A percentile compares a stretch with the other conserved stretches of the same genome.
Evolutionary conservation across 2,888 invertebrate species (phyloP).

Genomic region (Polietes domitor): DNA sequence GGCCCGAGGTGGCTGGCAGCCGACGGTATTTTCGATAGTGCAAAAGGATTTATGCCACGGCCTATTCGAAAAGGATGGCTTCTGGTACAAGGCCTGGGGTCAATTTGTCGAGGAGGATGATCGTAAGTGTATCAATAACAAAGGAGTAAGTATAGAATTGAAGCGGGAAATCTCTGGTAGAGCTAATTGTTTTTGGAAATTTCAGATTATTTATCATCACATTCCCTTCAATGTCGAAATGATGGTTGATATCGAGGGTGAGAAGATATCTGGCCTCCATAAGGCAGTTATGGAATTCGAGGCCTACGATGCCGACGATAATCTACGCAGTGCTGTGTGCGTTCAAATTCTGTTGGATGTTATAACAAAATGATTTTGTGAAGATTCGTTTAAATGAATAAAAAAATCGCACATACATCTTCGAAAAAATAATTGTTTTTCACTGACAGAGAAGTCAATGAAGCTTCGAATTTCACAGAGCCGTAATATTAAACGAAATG

Average conservation of each 20-base stretch:
- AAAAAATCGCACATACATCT: no score
- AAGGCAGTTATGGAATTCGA: constrained; percentile 48
- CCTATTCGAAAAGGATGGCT: constrained; percentile 26
- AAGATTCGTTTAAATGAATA: no score
- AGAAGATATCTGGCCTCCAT: constrained; percentile 46
- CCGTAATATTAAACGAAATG: no score
- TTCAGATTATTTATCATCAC: constrained; percentile 56
- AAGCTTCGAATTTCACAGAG: no score
- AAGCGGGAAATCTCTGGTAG: background rate
- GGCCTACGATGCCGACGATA: background rate
- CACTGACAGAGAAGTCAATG: no score
- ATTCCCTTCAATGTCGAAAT: constrained; percentile 44
- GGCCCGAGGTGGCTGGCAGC: constrained; percentile 54
- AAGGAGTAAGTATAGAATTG: constrained; percentile 47
- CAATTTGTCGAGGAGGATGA: constrained; percentile 44
- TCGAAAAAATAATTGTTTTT: no score
- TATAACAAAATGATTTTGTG: constrained; percentile 21
- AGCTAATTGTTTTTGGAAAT: background rate
- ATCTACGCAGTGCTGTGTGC: constrained; percentile 43
- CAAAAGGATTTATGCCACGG: constrained; percentile 42
- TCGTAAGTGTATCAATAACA: constrained; percentile 48
- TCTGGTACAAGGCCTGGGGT: constrained; percentile 48
- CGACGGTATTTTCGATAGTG: constrained; percentile 42
- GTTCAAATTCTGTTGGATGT: constrained; percentile 48
- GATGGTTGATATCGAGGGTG: constrained; percentile 5